A percentile compares a stretch with the other conserved stretches of the same genome.
Evolutionary conservation across 2,113 vertebrate genomes (phyloP).

Genomic region (Stercorarius parasiticus): DNA sequence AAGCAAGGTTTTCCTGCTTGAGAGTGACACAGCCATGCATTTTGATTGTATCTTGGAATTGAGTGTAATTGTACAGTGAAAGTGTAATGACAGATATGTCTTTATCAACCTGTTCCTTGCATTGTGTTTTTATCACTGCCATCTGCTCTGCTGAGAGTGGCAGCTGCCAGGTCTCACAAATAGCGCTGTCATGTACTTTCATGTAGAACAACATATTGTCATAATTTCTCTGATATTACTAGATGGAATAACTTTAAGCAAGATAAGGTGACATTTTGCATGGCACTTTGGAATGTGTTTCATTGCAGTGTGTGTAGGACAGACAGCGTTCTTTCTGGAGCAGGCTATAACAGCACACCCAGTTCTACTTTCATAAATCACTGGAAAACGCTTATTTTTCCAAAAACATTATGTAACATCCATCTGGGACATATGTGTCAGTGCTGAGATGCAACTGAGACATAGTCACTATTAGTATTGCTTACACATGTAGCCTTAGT

Average conservation of each 20-base stretch:
- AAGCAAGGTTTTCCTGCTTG: background rate
- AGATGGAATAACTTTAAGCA: conserved; percentile 36
- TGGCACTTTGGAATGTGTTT: background rate
- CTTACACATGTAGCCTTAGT: background rate
- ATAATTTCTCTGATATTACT: conserved; percentile 60
- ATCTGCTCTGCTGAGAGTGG: conserved; percentile 65
- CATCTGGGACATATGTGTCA: background rate
- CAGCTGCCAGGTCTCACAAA: conserved; percentile 70
- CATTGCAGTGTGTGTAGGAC: background rate
- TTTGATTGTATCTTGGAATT: background rate
- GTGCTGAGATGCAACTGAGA: background rate
- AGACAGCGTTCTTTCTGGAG: background rate
- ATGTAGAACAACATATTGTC: conserved; percentile 42
- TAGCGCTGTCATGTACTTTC: conserved; percentile 42
- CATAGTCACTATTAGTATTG: background rate
- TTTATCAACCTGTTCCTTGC: conserved; percentile 63
- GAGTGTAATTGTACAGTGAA: conserved; percentile 21
- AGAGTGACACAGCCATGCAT: background rate
- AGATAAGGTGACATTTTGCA: conserved; percentile 42
- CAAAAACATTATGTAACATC: background rate
- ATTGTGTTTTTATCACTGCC: conserved; percentile 63
- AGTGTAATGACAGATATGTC: conserved; percentile 53
- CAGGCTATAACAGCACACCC: background rate
- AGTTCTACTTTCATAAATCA: conserved; percentile 28
- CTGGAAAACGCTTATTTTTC: background rate